phyloP scores from a whole-genome alignment of 2,797 vertebrate species.

The Schizopygopsis pylzovi region DNA sequence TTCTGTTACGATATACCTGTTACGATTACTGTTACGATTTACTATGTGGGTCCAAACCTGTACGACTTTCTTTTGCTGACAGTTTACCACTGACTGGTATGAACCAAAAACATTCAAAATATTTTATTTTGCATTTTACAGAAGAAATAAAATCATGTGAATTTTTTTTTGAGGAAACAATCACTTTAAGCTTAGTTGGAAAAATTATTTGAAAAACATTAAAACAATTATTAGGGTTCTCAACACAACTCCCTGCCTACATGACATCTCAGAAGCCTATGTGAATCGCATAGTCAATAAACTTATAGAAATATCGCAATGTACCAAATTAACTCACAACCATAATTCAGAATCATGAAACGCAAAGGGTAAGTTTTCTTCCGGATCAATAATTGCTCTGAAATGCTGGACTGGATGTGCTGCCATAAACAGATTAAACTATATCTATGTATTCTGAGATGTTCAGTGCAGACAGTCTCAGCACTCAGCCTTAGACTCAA shows the following conservation, averaged over 20 bases:
- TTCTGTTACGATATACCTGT: too few relatives aligned
- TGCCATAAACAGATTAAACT: slow-evolving; percentile 18
- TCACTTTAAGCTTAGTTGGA: neutral
- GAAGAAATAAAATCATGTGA: neutral
- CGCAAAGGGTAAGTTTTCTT: neutral
- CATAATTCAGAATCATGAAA: slow-evolving; percentile 4
- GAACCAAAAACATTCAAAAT: neutral
- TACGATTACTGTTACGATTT: too few relatives aligned
- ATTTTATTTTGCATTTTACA: neutral
- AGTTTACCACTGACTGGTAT: neutral
- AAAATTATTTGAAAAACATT: neutral
- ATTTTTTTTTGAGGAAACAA: neutral
- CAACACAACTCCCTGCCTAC: neutral
- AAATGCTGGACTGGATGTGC: neutral
- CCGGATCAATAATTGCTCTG: slow-evolving; percentile 25
- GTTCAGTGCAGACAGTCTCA: neutral
- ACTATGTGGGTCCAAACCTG: neutral
- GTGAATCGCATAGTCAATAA: neutral
- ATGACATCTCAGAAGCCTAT: neutral
- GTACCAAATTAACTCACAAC: neutral
- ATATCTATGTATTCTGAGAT: neutral
- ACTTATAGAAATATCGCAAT: neutral
- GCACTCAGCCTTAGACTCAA: neutral
- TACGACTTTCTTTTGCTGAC: neutral
- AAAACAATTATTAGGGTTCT: neutral